Base-by-base conservation (phyloP, 2,113 vertebrate genomes). In the Aphelocoma coerulescens region DNA sequence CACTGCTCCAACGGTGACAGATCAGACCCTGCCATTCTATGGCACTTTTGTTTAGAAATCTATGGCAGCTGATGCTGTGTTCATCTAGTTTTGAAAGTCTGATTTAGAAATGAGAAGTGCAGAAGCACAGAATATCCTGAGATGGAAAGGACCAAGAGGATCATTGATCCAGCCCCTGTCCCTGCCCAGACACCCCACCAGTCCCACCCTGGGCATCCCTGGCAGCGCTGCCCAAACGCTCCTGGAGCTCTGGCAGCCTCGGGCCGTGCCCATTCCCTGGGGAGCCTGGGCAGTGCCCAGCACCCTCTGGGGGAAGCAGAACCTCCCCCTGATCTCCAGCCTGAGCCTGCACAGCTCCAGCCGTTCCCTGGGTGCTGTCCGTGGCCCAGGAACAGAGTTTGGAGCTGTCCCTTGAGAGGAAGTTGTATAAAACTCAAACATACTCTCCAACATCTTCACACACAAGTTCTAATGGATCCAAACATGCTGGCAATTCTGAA, bases 361-460 rank as follows among this genome's bases (percentile, higher is more conserved):
- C 22, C 1, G 0, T 0, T 27, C 44, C 27, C 37, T 46, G 16
- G 22, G 10, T n/a, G 12, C 37, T 59, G 52, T 4, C 52, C 17
- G 23, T 28, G 24, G 8, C 4, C 9, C 22, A 28, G 18, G 22
- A 49, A 43, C 30, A 80, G 58, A 82, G 28, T 19, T n/a, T 0
- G 0, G 54, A 24, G 61, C 33, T 54, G 20, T 6, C 39, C 17
- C 39, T 48, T 6, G 0, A 26, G 3, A 68, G 39, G 13, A 82
- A 48, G n/a, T 10, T 44, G 26, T 27, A 4, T 22, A 11, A 22
- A 77, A 68, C 46, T 33, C 63, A 52, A 48, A 39, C 0, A 3
- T n/a, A 14, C 16, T 48, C 22, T 78, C 32, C 44, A 69, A 12
- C 33, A n/a, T 15, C 49, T 68, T 63, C 35, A 65, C 35, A 85